Evolutionary conservation across 2,113 vertebrate genomes (phyloP), one percentile per base, ranked within the genome.

Genomic region (Ceyx melanurus): DNA sequence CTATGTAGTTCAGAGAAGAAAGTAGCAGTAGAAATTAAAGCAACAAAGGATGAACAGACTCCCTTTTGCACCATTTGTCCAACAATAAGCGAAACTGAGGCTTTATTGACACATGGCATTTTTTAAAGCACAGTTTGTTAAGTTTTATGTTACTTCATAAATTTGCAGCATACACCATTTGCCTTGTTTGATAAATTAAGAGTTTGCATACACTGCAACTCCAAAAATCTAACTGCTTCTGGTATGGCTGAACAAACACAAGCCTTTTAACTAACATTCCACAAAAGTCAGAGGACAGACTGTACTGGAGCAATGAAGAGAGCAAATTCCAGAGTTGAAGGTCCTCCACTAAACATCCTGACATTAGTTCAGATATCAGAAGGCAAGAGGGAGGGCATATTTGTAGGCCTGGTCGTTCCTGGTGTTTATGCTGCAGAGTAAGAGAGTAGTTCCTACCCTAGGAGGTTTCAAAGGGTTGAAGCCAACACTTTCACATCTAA

Each of bases 251-350:
- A 82, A 61, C 11, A 46, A 73, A 78, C 29, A 65, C 0, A 9
- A 26, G 15, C 19, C 66, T 78, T 86, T 57, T 29, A 86, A 76
- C 4, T 29, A 8, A 61, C 0, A 2, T 31, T 60, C 35, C 33
- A 58, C 20, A 57, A 61, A 83, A 84, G 70, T 16, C 43, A 83
- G 86, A 9, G 74, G 46, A 56, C 43, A 67, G 64, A 37, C 0
- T 0, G 72, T 28, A 62, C 1, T 48, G 14, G 46, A 65, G 28
- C 50, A 67, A n/a, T 0, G 0, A 37, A 46, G 13, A 77, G 48
- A 82, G n/a, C 15, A 76, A 91, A 85, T 57, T 79, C 48, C 81
- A 93, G 74, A 70, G 74, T 0, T 58, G 62, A 82, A 76, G 31
- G 64, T 45, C 28, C 74, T 58, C 22, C 37, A 21, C 21, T 75